phyloP scores from a whole-genome alignment of 2,797 vertebrate genomes.

The Pseudochirops corinnae region DNA sequence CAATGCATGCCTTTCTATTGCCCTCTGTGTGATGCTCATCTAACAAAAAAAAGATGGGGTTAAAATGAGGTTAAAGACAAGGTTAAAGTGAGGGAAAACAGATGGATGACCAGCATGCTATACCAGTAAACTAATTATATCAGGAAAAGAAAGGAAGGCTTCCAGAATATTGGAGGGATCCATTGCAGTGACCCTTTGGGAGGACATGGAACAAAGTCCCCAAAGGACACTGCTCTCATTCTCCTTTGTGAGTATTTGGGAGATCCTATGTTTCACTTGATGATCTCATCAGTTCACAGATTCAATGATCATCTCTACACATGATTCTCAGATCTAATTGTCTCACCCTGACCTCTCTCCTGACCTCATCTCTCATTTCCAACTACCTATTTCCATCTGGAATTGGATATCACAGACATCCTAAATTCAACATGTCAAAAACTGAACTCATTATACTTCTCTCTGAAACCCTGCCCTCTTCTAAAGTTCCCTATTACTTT shows the following conservation, averaged over 20 bases:
- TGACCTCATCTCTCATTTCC: neutral
- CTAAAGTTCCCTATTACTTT: neutral
- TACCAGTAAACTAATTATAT: neutral
- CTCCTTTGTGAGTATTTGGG: neutral
- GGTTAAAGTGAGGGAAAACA: neutral
- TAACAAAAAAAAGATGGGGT: neutral
- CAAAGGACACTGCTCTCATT: neutral
- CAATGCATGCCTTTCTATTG: neutral
- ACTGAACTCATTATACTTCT: neutral
- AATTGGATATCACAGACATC: neutral
- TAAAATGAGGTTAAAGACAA: neutral
- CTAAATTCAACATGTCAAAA: neutral
- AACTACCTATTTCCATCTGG: neutral
- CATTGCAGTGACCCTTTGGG: neutral
- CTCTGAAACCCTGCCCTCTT: neutral
- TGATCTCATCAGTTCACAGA: neutral
- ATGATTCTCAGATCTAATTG: neutral
- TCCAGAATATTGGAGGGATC: neutral
- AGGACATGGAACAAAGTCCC: neutral
- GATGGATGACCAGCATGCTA: neutral
- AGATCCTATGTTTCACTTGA: neutral
- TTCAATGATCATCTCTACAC: neutral
- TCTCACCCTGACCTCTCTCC: neutral
- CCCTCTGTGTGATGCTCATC: neutral
- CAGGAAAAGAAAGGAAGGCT: neutral